Evolutionary conservation across 2,888 invertebrate genomes (phyloP).

Genomic region (Ditula angustiorana): DNA sequence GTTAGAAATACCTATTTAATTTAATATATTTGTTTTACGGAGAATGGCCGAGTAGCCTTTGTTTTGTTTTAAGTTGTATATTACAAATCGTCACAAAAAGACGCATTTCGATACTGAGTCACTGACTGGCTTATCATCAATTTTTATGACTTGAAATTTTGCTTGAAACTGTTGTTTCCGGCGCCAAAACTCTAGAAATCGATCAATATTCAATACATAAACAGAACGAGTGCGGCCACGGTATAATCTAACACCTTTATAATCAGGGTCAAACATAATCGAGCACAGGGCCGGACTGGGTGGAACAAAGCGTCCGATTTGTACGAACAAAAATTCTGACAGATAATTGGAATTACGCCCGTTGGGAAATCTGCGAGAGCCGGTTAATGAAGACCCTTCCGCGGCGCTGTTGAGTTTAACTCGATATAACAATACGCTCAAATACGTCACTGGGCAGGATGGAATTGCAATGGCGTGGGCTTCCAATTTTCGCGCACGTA

Average conservation of each 20-base stretch:
- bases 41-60: too few relatives aligned
- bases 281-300: slow-evolving; percentile 6
- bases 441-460: slow-evolving; percentile 14
- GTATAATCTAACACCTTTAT: neutral
- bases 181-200: neutral
- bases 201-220: neutral
- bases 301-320: slow-evolving; percentile 29
- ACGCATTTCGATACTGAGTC: too few relatives aligned
- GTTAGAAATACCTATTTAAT: too few relatives aligned
- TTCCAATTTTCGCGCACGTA: too few relatives aligned
- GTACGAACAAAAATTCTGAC: slow-evolving; percentile 33
- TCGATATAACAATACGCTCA: slow-evolving; percentile 18
- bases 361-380: slow-evolving; percentile 30
- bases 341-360: slow-evolving; percentile 38
- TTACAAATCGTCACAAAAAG: too few relatives aligned
- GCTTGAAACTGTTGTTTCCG: too few relatives aligned
- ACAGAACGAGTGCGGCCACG: too few relatives aligned
- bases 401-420: slow-evolving; percentile 19
- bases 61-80: too few relatives aligned
- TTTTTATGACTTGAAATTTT: neutral
- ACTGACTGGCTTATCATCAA: too few relatives aligned
- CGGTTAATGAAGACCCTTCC: slow-evolving; percentile 35
- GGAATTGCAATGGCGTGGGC: too few relatives aligned
- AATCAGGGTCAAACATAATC: slow-evolving; percentile 20
- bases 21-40: too few relatives aligned